Base-by-base conservation (phyloP, 2,888 invertebrate genomes). In the Drosophila acutilabella region DNA sequence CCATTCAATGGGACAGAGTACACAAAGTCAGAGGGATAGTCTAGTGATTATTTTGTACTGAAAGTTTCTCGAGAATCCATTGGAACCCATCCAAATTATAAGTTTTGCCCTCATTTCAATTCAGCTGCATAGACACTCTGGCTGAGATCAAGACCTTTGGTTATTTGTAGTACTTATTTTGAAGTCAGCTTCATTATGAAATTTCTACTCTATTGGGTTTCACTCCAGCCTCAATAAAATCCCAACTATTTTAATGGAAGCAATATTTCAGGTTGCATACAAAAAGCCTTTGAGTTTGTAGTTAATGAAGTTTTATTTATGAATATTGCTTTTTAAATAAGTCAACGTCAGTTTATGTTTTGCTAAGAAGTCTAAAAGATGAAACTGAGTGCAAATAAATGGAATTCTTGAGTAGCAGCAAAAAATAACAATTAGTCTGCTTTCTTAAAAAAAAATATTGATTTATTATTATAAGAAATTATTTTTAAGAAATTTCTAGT, bases 241-340 rank as follows among this genome's bases (percentile, higher is more conserved):
- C 54, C 33, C 69, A 78, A 81, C 77, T 78, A 80, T 71, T 83
- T 81, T 78, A 88, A 88, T 88, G 79, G 79, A 68, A 67, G 76
- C 74, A 75, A 88, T 84, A 84, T 71, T 81, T 74, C 70, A 78
- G 78, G 70, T 71, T 69, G 50, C 67, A 59, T 33, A 51, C 54
- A 50, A 62, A 62, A 61, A 14, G 13, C 45, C 30, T 30, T 30
- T 30, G 30, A 30, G 16, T 51, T 53, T 20, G 13, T 33, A 88
- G 78, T 89, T 78, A 78, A 88, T 88, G 78, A 89, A 88, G 81
- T 50, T 70, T 81, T 84, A 75, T 80, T 89, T 89, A 90, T 90
- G 89, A 83, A 76, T 88, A 89, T 88, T 79, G 79, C 70, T 71
- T 78, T 90, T 90, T 90, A 88, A 88, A 71, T 59, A 90, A 78